Evolutionary conservation across 2,797 vertebrate genomes (phyloP).

Genomic region (Clarias platycephalus): DNA sequence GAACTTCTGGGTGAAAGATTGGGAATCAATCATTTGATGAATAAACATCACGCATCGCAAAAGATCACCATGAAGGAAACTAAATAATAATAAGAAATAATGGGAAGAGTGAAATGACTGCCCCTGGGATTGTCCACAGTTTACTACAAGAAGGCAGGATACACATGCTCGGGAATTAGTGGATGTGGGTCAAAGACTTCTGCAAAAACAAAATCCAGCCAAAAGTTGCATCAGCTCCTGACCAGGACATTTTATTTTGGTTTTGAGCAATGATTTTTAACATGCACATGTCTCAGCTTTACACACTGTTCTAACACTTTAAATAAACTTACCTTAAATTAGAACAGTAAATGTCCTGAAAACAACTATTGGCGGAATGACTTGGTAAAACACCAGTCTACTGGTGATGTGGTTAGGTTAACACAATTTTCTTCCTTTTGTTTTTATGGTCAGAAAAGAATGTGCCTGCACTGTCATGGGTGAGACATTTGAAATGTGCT

Average conservation of each 20-base stretch:
- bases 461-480: not conserved
- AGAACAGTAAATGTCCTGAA: slow-evolving; percentile 6
- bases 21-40: slow-evolving; percentile 10
- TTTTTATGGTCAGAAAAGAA: not conserved
- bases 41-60: slow-evolving; percentile 8
- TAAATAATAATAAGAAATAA: not conserved
- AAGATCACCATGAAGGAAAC: slow-evolving; percentile 21
- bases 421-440: not conserved
- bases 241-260: slow-evolving; percentile 21
- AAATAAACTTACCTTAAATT: not conserved
- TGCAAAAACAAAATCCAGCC: slow-evolving; percentile 4
- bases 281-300: not conserved
- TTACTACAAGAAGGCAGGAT: slow-evolving; percentile 10
- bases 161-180: not conserved
- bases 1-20: slow-evolving; percentile 21
- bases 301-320: not conserved
- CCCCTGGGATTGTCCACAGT: not conserved
- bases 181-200: not conserved
- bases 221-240: slow-evolving; percentile 7
- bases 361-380: not conserved
- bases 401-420: not conserved
- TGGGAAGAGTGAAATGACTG: not conserved
- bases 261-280: slow-evolving; percentile 12
- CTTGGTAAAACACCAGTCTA: not conserved
- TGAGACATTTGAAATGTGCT: not conserved